A percentile compares a stretch with the other conserved stretches of the same genome.
phyloP scores from a whole-genome alignment of 2,113 vertebrate genomes.

The Siphamia tubifer region DNA sequence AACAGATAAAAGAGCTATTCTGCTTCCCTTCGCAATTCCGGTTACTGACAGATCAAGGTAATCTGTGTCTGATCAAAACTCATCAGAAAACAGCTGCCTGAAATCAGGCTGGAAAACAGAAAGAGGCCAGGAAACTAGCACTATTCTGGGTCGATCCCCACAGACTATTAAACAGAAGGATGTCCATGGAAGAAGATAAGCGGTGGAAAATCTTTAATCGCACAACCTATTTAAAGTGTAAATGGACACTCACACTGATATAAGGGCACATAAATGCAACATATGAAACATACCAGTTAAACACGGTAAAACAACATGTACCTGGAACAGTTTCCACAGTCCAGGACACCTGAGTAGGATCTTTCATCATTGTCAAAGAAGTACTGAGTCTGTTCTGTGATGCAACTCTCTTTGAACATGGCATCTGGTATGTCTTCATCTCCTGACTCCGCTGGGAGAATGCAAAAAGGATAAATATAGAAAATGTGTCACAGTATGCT shows the following conservation, averaged over 20 bases:
- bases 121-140: constrained; percentile 36
- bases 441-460: constrained; percentile 83
- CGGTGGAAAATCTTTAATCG: constrained; percentile 22
- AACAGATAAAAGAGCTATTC: constrained; percentile 42
- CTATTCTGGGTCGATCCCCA: constrained; percentile 33
- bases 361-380: constrained; percentile 94
- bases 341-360: constrained; percentile 89
- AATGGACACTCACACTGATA: constrained; percentile 39
- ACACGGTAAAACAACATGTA: constrained; percentile 62
- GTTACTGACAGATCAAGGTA: constrained; percentile 68
- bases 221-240: not conserved
- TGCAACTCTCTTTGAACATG: constrained; percentile 95
- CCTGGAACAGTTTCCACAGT: constrained; percentile 98
- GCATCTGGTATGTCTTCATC: constrained; percentile 89
- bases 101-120: constrained; percentile 43
- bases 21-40: constrained; percentile 45
- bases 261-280: constrained; percentile 38
- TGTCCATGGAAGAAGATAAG: constrained; percentile 29
- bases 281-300: not conserved
- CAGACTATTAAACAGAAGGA: constrained; percentile 51
- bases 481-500: not conserved
- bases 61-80: constrained; percentile 51
- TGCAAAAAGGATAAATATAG: not conserved
- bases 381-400: constrained; percentile 98
- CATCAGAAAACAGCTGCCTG: constrained; percentile 62